phyloP scores from a whole-genome alignment of 2,888 invertebrate genomes.

The Stenchaetothrips biformis region DNA sequence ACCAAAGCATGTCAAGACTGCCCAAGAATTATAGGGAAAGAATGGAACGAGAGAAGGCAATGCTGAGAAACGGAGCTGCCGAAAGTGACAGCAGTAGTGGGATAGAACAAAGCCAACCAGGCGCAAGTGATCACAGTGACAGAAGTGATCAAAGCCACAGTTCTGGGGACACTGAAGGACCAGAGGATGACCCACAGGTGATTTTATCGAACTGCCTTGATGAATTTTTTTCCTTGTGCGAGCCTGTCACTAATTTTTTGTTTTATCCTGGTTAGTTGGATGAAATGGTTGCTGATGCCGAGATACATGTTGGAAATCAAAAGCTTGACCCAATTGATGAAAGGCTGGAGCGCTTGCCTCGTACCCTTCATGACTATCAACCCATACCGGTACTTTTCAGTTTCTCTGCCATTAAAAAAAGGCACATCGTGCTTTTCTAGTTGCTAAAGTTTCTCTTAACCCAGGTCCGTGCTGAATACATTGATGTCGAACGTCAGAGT shows the following conservation, averaged over 20 bases:
- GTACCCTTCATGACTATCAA: conserved; percentile 48
- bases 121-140: conserved; percentile 31
- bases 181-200: conserved; percentile 43
- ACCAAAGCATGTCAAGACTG: conserved; percentile 74
- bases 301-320: conserved; percentile 35
- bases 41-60: conserved; percentile 37
- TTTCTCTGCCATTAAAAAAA: neutral
- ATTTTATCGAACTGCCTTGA: conserved; percentile 39
- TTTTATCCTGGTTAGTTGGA: conserved; percentile 38
- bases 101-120: conserved; percentile 39
- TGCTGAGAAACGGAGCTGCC: conserved; percentile 57
- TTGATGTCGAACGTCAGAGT: conserved; percentile 80
- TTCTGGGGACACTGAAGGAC: conserved; percentile 64
- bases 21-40: conserved; percentile 72
- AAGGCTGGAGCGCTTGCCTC: conserved; percentile 54
- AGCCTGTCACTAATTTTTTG: conserved; percentile 10
- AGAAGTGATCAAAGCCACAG: conserved; percentile 37
- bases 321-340: conserved; percentile 39
- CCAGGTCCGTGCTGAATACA: conserved; percentile 54
- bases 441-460: conserved; percentile 32
- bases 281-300: conserved; percentile 46
- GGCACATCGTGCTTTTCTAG: neutral
- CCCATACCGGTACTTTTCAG: conserved; percentile 20
- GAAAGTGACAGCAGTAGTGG: conserved; percentile 50
- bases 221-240: conserved; percentile 12